phyloP scores from a whole-genome alignment of 2,113 vertebrate species.

The Arizona elegans region DNA sequence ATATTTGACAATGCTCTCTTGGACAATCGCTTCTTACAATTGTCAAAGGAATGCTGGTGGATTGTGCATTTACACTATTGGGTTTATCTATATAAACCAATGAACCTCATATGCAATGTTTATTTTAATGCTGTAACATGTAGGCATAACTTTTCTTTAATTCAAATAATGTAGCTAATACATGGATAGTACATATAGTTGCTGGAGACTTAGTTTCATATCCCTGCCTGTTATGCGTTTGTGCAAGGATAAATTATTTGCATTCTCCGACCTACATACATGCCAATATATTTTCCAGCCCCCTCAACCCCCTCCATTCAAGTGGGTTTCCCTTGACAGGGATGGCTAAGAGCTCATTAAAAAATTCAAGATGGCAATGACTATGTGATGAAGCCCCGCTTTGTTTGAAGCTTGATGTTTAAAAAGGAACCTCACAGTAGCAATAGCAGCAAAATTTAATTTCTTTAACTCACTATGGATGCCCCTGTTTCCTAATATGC shows the following conservation, averaged over 20 bases:
- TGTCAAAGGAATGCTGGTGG: neutral
- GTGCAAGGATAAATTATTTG: neutral
- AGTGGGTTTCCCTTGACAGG: neutral
- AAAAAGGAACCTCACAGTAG: neutral
- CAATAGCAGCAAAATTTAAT: neutral
- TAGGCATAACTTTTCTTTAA: neutral
- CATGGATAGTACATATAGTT: neutral
- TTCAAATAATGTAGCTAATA: neutral
- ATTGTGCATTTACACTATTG: neutral
- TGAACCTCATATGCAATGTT: neutral
- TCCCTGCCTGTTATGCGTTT: neutral
- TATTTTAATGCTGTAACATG: neutral
- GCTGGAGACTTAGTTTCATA: too few relatives aligned
- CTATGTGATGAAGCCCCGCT: neutral
- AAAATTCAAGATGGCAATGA: neutral
- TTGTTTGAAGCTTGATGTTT: too few relatives aligned
- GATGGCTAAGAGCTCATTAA: neutral
- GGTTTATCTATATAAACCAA: neutral
- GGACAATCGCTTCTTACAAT: neutral
- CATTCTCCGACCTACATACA: neutral
- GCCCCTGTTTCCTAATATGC: neutral
- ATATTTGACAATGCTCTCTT: neutral
- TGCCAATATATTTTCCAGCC: neutral
- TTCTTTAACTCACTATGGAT: neutral
- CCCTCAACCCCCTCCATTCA: neutral